These are phyloP conservation scores for Catharus bicknelli DNA, from an alignment of 2,113 vertebrate genomes.

Conservation along the genomic window DNA sequence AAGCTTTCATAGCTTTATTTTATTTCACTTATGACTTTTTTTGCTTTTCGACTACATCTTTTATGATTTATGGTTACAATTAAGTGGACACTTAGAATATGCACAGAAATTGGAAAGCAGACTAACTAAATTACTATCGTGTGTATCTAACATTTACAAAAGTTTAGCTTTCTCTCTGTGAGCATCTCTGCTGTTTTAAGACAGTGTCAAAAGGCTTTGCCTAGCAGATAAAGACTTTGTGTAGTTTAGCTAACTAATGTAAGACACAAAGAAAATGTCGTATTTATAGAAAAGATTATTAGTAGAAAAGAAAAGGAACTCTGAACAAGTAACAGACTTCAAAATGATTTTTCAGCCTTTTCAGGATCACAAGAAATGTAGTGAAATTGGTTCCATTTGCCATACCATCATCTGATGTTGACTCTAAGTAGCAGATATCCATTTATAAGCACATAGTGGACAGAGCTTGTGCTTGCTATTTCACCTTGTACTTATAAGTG, in stretches of 20 bases:
- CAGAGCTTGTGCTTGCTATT: rapidly evolving
- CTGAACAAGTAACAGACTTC: background rate
- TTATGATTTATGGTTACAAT: background rate
- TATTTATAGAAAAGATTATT: background rate
- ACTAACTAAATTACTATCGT: background rate
- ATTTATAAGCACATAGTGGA: background rate
- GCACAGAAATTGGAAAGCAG: background rate
- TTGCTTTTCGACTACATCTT: rapidly evolving
- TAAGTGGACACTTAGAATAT: background rate
- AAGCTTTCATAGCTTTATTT: background rate
- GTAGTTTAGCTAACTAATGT: background rate
- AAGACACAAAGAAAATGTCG: background rate
- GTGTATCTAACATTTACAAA: background rate
- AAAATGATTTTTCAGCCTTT: background rate
- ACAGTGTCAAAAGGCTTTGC: background rate
- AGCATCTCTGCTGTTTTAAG: background rate
- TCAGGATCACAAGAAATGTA: background rate
- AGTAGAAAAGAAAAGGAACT: background rate
- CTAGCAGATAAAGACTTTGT: background rate
- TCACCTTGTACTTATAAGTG: background rate
- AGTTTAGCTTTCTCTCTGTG: background rate
- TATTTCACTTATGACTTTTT: background rate
- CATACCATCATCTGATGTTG: rapidly evolving
- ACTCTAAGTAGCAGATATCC: background rate
- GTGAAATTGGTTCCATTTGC: background rate